Base-by-base conservation (phyloP, 2,797 vertebrate genomes). In the Cyclopterus lumpus region DNA sequence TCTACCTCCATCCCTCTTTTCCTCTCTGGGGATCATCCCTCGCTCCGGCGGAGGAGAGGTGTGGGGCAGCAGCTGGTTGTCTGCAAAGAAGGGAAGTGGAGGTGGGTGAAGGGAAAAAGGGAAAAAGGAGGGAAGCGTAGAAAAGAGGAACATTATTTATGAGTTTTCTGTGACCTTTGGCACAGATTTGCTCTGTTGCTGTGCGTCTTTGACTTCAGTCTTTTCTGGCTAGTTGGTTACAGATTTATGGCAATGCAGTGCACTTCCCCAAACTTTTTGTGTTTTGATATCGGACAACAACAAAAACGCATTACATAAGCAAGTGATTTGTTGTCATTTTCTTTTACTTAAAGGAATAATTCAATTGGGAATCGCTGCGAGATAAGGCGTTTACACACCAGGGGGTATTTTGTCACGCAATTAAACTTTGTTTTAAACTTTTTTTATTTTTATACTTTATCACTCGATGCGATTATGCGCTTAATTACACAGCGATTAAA, bases 21-120 rank as follows among this genome's bases (percentile, higher is more conserved):
- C 79, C 81, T 88, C 86, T 92, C 89, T 81, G 83, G 91, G 91
- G 87, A 84, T 80, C 66, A 22, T 62, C 68, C 55, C 34, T 82
- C 15, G 38, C 80, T 92, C 81, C 78, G 67, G 65, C 12, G 26
- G 14, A 55, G 53, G 26, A 55, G 88, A 90, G 78, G 89, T 84
- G 84, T 73, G 64, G 72, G 71, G 84, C 71, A 75, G 88, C 94
- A 94, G 93, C 93, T 94, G 93, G 83, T 78, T 63, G 74, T 88
- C 83, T 88, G 77, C 8, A 59, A 20, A 70, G 80, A 80, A 64
- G 46, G 84, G 77, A 89, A 79, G 83, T 82, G 63, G 66, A 88
- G 46, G 69, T 65, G 70, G 53, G 30, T 51, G 44, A 62, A 63
- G 71, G 42, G 42, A 20, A 64, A 26, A 40, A 40, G 48, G 42